Percentiles rank a stretch among this genome's conserved stretches.
These are phyloP conservation scores for Acanthoscelides obtectus DNA, from an alignment of 2,888 invertebrate species.

Conservation along the genomic window DNA sequence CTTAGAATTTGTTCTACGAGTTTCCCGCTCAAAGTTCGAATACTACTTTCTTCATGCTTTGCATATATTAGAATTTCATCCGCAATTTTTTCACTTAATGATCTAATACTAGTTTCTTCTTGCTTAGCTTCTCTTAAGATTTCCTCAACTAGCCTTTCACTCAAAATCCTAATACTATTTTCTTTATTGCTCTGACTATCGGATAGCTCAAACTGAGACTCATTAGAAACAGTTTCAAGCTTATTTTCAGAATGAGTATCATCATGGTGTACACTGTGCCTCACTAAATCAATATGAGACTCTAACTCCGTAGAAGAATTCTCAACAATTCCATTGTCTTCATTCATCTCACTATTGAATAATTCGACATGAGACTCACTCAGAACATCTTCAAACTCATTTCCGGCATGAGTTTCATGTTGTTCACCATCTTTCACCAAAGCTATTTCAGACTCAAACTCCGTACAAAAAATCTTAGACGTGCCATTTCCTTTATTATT, in stretches of 20 bases:
- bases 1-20: neutral
- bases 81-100: neutral
- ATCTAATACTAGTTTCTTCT: neutral
- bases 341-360: too few relatives aligned
- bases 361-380: too few relatives aligned
- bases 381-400: too few relatives aligned
- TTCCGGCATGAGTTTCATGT: conserved; percentile 12
- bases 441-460: neutral
- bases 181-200: neutral
- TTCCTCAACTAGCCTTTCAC: neutral
- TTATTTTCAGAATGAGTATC: neutral
- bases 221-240: neutral
- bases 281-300: neutral
- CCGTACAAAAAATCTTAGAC: neutral
- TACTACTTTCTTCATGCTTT: neutral
- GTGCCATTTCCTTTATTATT: neutral
- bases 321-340: too few relatives aligned
- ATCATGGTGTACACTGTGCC: neutral
- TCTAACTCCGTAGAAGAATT: neutral
- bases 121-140: neutral
- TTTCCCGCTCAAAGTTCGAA: neutral
- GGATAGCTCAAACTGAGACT: neutral
- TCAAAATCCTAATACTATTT: neutral
- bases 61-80: neutral
- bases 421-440: neutral